Conservation (phyloP, 2,797 vertebrate species). For the Aplochiton taeniatus region DNA sequence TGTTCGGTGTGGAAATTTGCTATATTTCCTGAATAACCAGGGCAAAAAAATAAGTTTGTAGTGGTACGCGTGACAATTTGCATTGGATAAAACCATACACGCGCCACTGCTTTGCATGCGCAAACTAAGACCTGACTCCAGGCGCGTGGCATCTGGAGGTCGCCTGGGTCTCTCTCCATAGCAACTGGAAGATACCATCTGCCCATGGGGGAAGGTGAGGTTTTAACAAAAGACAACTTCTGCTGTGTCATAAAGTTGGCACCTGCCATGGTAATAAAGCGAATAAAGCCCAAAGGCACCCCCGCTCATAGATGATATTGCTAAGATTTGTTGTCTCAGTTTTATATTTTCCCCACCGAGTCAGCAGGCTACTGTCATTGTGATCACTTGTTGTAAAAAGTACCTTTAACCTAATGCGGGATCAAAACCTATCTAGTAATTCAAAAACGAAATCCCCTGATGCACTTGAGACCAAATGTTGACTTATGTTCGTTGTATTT, state of each 20-base stretch:
- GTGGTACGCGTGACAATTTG: not conserved
- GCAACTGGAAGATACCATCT: conserved; percentile 67
- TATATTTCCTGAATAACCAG: not conserved
- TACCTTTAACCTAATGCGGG: too few relatives aligned
- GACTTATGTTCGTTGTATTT: too few relatives aligned
- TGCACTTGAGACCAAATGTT: too few relatives aligned
- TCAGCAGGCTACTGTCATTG: too few relatives aligned
- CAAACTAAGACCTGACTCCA: conserved; percentile 48
- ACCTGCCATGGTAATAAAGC: conserved; percentile 47
- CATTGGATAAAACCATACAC: conserved; percentile 49
- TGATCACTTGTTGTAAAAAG: too few relatives aligned
- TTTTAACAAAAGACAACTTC: conserved; percentile 43
- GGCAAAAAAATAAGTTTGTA: not conserved
- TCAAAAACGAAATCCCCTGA: too few relatives aligned
- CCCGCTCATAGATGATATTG: not conserved
- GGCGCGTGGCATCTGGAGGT: conserved; percentile 77
- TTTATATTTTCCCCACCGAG: not conserved
- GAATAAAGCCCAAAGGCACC: too few relatives aligned
- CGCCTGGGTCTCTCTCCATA: conserved; percentile 53
- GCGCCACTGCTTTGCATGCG: conserved; percentile 68
- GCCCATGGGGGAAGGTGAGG: conserved; percentile 47
- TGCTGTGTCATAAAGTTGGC: conserved; percentile 30
- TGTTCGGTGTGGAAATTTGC: too few relatives aligned
- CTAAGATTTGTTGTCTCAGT: not conserved
- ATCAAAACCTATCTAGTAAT: too few relatives aligned